phyloP scores from a whole-genome alignment of 2,797 vertebrate species.

The Pseudopleuronectes americanus region DNA sequence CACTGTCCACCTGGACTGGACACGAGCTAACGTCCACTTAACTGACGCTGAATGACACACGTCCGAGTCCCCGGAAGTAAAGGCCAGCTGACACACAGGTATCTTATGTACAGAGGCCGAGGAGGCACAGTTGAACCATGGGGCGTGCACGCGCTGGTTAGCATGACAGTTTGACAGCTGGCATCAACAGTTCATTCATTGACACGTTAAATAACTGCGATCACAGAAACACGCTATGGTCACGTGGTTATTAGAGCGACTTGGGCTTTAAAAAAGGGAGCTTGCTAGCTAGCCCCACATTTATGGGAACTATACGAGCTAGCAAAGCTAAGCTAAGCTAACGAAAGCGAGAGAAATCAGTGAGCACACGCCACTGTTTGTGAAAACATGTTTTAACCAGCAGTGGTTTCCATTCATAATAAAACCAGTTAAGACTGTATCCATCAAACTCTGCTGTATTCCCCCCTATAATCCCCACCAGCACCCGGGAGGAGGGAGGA shows the following conservation, averaged over 20 bases:
- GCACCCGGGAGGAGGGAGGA: too few relatives aligned
- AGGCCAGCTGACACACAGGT: too few relatives aligned
- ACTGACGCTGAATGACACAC: too few relatives aligned
- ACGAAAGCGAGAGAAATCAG: slow-evolving; percentile 21
- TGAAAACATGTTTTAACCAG: neutral
- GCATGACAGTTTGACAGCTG: slow-evolving; percentile 12
- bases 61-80: too few relatives aligned
- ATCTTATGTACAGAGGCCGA: too few relatives aligned
- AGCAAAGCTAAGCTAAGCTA: slow-evolving; percentile 36
- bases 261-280: neutral
- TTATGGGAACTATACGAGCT: neutral
- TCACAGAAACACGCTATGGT: neutral
- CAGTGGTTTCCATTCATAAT: neutral
- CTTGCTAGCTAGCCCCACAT: neutral
- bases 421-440: accelerated
- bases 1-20: neutral
- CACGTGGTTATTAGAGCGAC: neutral
- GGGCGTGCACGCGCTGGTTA: neutral
- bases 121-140: neutral
- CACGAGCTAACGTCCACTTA: too few relatives aligned
- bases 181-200: neutral
- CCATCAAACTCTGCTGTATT: neutral
- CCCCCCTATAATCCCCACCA: accelerated
- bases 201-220: neutral
- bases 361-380: neutral